Conservation (phyloP, 2,113 vertebrate genomes). For the Tyto alba region DNA sequence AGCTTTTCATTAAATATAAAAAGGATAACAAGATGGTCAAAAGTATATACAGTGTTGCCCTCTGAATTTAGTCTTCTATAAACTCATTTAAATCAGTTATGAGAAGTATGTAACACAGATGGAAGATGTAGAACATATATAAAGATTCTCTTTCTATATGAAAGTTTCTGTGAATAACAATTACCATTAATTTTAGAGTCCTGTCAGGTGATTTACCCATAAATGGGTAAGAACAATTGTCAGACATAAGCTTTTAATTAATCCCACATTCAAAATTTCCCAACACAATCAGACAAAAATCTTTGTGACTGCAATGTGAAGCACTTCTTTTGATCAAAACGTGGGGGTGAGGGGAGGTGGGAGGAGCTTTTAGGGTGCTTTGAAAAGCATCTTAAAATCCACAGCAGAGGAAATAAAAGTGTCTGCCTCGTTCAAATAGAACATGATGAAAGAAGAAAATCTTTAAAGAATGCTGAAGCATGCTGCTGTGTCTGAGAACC, state of each 20-base stretch:
- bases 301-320: background rate
- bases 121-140: background rate
- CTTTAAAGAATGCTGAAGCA: background rate
- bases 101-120: background rate
- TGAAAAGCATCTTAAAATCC: background rate
- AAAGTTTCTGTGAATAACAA: background rate
- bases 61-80: background rate
- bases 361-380: background rate
- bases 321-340: background rate
- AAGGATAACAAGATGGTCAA: background rate
- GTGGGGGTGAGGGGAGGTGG: fast-evolving
- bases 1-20: background rate
- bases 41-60: background rate
- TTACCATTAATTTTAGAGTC: background rate
- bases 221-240: background rate
- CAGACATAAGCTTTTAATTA: background rate
- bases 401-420: background rate
- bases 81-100: background rate
- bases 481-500: background rate
- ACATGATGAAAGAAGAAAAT: background rate
- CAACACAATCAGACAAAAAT: background rate
- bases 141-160: background rate
- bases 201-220: background rate
- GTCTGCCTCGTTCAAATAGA: background rate
- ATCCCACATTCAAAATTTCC: background rate